phyloP scores from a whole-genome alignment of 2,888 invertebrate genomes.

The Coenonympha arcania region DNA sequence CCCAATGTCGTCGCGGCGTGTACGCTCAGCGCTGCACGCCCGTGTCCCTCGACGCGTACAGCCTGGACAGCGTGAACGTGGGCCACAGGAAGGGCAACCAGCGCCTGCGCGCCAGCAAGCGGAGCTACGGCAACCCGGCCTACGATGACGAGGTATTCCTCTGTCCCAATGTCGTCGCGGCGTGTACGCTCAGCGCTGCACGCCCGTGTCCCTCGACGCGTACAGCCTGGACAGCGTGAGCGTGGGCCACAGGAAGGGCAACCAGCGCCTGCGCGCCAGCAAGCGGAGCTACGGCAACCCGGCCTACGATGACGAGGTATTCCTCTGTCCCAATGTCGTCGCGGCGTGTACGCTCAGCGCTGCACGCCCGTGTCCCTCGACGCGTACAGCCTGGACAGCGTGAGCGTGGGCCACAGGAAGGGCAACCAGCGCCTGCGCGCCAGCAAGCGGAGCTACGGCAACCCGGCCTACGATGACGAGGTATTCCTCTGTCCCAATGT shows the following conservation, averaged over 20 bases:
- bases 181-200: slow-evolving; percentile 89
- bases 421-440: slow-evolving; percentile 77
- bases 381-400: slow-evolving; percentile 91
- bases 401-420: slow-evolving; percentile 87
- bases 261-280: slow-evolving; percentile 78
- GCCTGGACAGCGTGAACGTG: slow-evolving; percentile 90
- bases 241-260: slow-evolving; percentile 84
- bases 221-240: slow-evolving; percentile 93
- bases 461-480: slow-evolving; percentile 92
- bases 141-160: slow-evolving; percentile 86
- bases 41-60: slow-evolving; percentile 90
- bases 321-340: slow-evolving; percentile 55
- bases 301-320: slow-evolving; percentile 90
- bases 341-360: slow-evolving; percentile 87
- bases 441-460: slow-evolving; percentile 91
- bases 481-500: slow-evolving; percentile 48
- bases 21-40: slow-evolving; percentile 92
- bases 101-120: slow-evolving; percentile 80
- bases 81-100: slow-evolving; percentile 83
- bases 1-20: slow-evolving; percentile 77
- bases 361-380: slow-evolving; percentile 91
- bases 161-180: slow-evolving; percentile 73
- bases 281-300: slow-evolving; percentile 93
- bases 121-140: slow-evolving; percentile 92
- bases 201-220: slow-evolving; percentile 89